phyloP scores from a whole-genome alignment of 2,113 vertebrate genomes.

The Syngnathoides biaculeatus region DNA sequence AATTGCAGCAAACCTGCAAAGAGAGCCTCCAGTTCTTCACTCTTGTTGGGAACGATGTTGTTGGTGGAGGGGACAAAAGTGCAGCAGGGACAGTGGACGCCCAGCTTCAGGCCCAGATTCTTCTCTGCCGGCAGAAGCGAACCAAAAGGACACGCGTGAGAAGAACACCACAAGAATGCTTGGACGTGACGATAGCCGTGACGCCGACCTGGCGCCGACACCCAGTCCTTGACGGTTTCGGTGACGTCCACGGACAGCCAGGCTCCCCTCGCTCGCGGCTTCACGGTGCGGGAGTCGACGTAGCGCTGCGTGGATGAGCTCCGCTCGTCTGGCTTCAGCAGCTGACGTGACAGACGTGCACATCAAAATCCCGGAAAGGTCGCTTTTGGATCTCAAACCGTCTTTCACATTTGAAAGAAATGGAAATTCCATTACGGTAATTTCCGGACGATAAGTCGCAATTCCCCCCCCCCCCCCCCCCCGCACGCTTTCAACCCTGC shows the following conservation, averaged over 20 bases:
- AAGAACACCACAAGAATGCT: background rate
- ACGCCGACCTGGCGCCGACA: conserved; percentile 86
- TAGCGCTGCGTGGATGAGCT: conserved; percentile 90
- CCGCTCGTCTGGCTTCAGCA: conserved; percentile 87
- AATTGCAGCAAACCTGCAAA: conserved; percentile 83
- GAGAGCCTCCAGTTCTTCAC: conserved; percentile 91
- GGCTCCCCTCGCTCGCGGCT: conserved; percentile 85
- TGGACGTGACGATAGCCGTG: background rate
- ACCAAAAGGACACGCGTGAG: background rate
- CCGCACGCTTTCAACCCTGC: too few species aligned
- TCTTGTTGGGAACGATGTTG: conserved; percentile 97
- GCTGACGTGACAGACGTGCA: conserved; percentile 62
- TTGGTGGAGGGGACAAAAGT: conserved; percentile 94
- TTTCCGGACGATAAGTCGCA: too few species aligned
- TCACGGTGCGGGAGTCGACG: conserved; percentile 93
- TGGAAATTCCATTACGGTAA: too few species aligned
- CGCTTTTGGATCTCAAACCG: too few species aligned
- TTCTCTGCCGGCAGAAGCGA: conserved; percentile 74
- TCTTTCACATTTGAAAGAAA: too few species aligned
- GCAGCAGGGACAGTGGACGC: conserved; percentile 96
- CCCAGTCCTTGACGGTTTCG: conserved; percentile 92
- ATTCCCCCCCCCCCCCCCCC: too few species aligned
- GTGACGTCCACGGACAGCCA: conserved; percentile 97
- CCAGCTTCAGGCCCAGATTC: conserved; percentile 94
- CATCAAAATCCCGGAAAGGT: background rate